Evolutionary conservation across 2,888 invertebrate species (phyloP), one percentile per base, ranked within the genome.

Genomic region (Pantelozetes paolii): DNA sequence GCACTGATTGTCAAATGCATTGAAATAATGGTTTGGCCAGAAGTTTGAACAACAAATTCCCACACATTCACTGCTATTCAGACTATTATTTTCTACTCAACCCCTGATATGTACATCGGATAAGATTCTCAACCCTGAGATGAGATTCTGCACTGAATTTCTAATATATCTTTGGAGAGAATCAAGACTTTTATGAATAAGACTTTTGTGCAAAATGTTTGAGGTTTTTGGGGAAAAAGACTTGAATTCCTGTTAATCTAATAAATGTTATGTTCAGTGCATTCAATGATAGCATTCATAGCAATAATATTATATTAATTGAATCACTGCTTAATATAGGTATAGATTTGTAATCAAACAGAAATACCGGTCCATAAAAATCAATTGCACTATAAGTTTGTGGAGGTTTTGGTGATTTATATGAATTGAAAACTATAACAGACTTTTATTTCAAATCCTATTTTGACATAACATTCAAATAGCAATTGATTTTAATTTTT

Each of bases 121-220:
- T 9, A 36, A 45, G 11, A 45, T 18, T 45, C 11, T 45, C 11
- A 11, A 18, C 15, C 45, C 45, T 45, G 6, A 45, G 15, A 15
- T 45, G 15, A 45, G 45, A 45, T 15, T 45, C 45, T 57, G 28
- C 28, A 57, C 57, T 2, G 54, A 57, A 57, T 57, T n/a, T 57
- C 57, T 57, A 28, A 57, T 57, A 57, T 26, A 54, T 57, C 0
- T 57, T 13, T 57, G 13, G 26, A 57, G 26, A 57, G 13, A 57
- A 57, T 11, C 18, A 11, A 57, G 18, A 57, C 20, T 28, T 57
- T 57, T 57, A 57, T 57, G 57, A 57, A 57, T 57, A 57, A 30
- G 57, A 30, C 57, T 57, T 57, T 54, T 57, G 57, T 57, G 30
- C 54, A 11, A 13, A 13, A 50, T 30, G 57, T 57, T 57, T 57